These are phyloP conservation scores for Apocheima hispidaria DNA, from an alignment of 2,888 invertebrate species.

Conservation along the genomic window DNA sequence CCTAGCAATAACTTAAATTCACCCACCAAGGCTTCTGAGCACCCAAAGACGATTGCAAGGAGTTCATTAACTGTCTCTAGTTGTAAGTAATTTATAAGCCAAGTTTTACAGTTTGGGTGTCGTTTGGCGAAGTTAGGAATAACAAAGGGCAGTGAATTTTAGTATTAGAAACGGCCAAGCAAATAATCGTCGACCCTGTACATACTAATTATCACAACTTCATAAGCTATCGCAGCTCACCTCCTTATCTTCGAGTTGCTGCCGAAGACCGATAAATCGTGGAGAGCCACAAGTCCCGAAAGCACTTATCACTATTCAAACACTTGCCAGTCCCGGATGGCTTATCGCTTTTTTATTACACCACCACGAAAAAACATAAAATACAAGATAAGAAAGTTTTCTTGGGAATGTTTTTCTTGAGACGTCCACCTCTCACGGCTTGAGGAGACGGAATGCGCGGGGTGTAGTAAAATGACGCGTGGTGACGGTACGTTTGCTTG, in stretches of 20 bases:
- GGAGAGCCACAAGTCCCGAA: slow-evolving; percentile 62
- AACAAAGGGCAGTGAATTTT: slow-evolving; percentile 7
- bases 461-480: slow-evolving; percentile 50
- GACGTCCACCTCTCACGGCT: slow-evolving; percentile 62
- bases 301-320: slow-evolving; percentile 73
- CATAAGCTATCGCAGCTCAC: slow-evolving; percentile 82
- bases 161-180: slow-evolving; percentile 21
- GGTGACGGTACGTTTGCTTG: slow-evolving; percentile 63
- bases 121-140: background rate
- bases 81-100: too few species aligned
- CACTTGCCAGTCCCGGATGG: slow-evolving; percentile 57
- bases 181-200: slow-evolving; percentile 39
- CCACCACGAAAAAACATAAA: slow-evolving; percentile 61
- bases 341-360: slow-evolving; percentile 71
- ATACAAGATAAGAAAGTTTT: slow-evolving; percentile 57
- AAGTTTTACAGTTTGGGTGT: too few species aligned
- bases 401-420: slow-evolving; percentile 32
- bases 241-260: slow-evolving; percentile 76
- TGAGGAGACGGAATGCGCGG: slow-evolving; percentile 68
- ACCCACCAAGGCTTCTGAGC: too few species aligned
- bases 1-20: too few species aligned
- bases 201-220: slow-evolving; percentile 80
- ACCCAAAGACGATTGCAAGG: too few species aligned
- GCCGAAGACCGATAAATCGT: slow-evolving; percentile 66
- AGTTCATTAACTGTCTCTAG: too few species aligned